Evolutionary conservation across 2,113 vertebrate genomes (phyloP).

Genomic region (Promerops cafer): DNA sequence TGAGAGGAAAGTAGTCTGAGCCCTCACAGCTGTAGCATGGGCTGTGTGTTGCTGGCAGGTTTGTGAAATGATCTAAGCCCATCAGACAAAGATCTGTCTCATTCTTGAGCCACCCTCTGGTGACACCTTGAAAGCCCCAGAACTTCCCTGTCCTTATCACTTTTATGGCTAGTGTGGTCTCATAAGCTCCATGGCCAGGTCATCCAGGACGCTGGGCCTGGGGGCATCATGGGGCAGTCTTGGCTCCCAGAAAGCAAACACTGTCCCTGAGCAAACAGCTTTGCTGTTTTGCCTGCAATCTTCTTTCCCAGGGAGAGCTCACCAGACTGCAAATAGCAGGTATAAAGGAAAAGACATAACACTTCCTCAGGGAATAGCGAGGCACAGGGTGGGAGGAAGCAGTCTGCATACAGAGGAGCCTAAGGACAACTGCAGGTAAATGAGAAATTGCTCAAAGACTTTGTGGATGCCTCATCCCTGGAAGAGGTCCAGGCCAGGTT

Average conservation of each 20-base stretch:
- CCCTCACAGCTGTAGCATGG: background rate
- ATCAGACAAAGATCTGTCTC: background rate
- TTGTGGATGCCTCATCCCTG: background rate
- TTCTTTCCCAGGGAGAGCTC: background rate
- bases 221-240: background rate
- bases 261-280: background rate
- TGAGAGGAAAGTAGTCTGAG: background rate
- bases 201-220: background rate
- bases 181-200: background rate
- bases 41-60: background rate
- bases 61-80: background rate
- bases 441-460: background rate
- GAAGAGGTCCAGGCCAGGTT: background rate
- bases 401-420: background rate
- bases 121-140: background rate
- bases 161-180: background rate
- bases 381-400: background rate
- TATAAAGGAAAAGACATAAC: background rate
- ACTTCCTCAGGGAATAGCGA: rapidly evolving
- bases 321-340: background rate
- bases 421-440: background rate
- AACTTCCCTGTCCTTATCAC: background rate
- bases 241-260: background rate
- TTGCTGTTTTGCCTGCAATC: background rate
- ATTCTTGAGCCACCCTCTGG: background rate